Base-by-base conservation (phyloP, 2,888 invertebrate genomes). In the Pseudolycoriella hygida region DNA sequence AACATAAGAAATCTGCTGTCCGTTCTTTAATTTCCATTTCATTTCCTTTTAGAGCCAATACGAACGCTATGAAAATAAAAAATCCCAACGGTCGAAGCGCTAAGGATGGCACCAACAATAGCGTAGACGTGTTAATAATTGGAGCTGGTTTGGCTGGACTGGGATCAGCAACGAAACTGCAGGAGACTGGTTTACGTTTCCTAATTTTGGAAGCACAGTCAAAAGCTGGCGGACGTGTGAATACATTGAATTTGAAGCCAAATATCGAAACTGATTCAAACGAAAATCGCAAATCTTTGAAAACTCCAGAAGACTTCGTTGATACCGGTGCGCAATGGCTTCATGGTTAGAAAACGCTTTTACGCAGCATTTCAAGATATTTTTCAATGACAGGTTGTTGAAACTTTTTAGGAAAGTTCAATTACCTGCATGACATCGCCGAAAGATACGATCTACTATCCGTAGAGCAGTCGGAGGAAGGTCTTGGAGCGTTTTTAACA, bases 401-500 rank as follows among this genome's bases (percentile, higher is more conserved):
- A 8, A 25, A 25, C 25, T 4, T 25, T 25, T 25, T 8, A 14
- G 34, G 34, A 34, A 61, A 61, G 43, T 55, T 60, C 18, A 66
- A 66, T 48, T 56, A 60, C 17, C 57, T 66, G 1, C 58, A 58
- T 44, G 55, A 60, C 40, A 46, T 65, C 49, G 59, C 64, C 2
- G 53, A 55, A 30, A 54, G 57, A 25, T 54, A 59, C 17, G 53
- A 61, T 34, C 51, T 65, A n/a, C 12, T 47, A 50, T 2, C 53
- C 54, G 18, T 42, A 45, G 12, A 54, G 42, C 57, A 49, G 20
- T 71, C 72, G 1, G 61, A 63, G 51, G 77, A 77, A 60, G 76
- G 73, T 2, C 58, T 69, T 51, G 77, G 77, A 47, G 50, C 61
- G 32, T 72, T 67, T 53, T 46, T 72, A 12, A 56, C 68, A 41